phyloP scores from a whole-genome alignment of 2,797 vertebrate genomes.

The Euthynnus affinis region DNA sequence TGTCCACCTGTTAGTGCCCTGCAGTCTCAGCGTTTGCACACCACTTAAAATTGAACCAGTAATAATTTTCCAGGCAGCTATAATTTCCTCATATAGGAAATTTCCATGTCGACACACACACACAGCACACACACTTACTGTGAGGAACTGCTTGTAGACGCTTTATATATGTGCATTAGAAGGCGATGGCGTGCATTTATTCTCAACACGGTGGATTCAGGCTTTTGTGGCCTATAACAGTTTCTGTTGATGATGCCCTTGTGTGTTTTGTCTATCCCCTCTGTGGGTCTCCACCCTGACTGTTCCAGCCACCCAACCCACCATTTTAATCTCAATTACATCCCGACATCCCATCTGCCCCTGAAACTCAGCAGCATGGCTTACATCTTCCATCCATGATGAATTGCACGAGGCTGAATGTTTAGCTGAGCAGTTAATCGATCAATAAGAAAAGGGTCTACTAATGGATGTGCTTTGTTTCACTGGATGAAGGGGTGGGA shows the following conservation, averaged over 20 bases:
- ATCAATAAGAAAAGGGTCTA: constrained; percentile 80
- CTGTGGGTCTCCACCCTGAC: constrained; percentile 63
- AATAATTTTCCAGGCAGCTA: constrained; percentile 5
- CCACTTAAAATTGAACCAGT: constrained; percentile 37
- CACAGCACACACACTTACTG: background rate
- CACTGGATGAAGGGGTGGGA: constrained; percentile 66
- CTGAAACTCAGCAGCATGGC: constrained; percentile 73
- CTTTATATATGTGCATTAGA: constrained; percentile 4
- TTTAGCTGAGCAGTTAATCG: constrained; percentile 82
- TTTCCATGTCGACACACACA: constrained; percentile 3
- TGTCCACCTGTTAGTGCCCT: constrained; percentile 57
- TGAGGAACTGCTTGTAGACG: background rate
- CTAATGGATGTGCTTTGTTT: constrained; percentile 81
- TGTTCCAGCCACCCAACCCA: constrained; percentile 66
- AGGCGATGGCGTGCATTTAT: constrained; percentile 7
- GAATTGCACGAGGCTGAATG: constrained; percentile 77
- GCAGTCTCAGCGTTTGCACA: constrained; percentile 29
- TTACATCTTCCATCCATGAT: constrained; percentile 76
- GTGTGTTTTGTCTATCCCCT: constrained; percentile 51
- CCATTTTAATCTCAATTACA: constrained; percentile 81
- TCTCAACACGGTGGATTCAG: constrained; percentile 23
- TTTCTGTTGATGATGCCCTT: constrained; percentile 37
- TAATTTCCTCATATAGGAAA: constrained; percentile 12
- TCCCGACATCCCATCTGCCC: constrained; percentile 72
- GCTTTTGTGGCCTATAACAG: constrained; percentile 33